Evolutionary conservation across 2,113 vertebrate genomes (phyloP).

Genomic region (Mustelus asterias): DNA sequence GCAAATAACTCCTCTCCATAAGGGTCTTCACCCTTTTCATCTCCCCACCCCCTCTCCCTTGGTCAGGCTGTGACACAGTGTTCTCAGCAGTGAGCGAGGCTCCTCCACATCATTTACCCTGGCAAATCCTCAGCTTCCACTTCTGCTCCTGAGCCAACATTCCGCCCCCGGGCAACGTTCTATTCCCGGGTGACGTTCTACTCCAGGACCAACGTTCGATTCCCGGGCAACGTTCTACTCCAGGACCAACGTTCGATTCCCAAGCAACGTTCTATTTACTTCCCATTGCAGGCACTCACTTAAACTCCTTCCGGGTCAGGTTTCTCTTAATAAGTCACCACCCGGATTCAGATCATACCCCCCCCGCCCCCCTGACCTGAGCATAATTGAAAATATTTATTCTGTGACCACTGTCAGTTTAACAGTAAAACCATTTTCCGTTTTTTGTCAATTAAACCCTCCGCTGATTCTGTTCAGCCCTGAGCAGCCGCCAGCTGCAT

Average conservation of each 20-base stretch:
- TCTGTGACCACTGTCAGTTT: not conserved
- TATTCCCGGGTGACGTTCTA: not conserved
- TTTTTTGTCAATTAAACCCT: not conserved
- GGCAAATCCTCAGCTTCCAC: no score
- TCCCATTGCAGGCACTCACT: not conserved
- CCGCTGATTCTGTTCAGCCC: not conserved
- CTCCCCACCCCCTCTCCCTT: not conserved
- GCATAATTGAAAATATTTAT: not conserved
- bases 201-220: not conserved
- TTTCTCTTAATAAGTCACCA: not conserved
- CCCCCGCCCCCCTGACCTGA: no score
- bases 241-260: not conserved
- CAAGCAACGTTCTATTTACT: not conserved
- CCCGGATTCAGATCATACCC: not conserved
- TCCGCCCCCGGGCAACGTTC: not conserved
- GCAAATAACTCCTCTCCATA: not conserved
- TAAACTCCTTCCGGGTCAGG: not conserved
- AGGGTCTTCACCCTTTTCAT: not conserved
- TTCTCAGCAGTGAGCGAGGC: not conserved
- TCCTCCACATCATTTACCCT: not conserved
- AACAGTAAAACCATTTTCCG: not conserved
- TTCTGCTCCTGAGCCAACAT: not conserved
- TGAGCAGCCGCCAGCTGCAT: not conserved
- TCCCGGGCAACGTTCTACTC: not conserved
- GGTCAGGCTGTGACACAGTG: not conserved